phyloP scores from a whole-genome alignment of 2,113 vertebrate species.

The Tetrao urogallus region DNA sequence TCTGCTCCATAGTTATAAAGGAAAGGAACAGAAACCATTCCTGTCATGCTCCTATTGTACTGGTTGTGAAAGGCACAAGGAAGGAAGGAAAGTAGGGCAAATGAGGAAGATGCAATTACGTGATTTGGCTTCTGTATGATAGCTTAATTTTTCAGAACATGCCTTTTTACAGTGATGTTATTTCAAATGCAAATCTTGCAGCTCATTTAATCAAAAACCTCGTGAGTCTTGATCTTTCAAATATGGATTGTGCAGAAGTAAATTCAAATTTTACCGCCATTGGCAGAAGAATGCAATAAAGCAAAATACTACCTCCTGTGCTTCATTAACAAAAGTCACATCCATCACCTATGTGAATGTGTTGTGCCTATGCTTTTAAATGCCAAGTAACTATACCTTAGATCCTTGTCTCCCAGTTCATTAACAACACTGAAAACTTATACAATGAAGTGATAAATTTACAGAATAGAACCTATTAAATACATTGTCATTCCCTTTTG shows the following conservation, averaged over 20 bases:
- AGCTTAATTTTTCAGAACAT: not conserved
- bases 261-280: not conserved
- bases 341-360: not conserved
- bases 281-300: not conserved
- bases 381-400: not conserved
- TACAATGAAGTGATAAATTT: not conserved
- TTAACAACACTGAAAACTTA: not conserved
- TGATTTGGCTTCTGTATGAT: not conserved
- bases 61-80: not conserved
- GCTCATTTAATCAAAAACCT: not conserved
- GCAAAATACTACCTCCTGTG: not conserved
- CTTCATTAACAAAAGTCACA: not conserved
- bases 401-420: not conserved
- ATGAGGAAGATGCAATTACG: not conserved
- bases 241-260: not conserved
- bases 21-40: not conserved
- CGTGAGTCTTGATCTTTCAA: not conserved
- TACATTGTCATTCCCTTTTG: not conserved
- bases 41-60: fast-evolving
- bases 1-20: not conserved
- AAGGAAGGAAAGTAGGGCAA: not conserved
- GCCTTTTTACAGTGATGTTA: not conserved
- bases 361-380: not conserved
- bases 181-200: not conserved
- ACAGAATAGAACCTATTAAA: not conserved